Evolutionary conservation across 2,888 invertebrate genomes (phyloP).

Genomic region (Lepidonotus clava): DNA sequence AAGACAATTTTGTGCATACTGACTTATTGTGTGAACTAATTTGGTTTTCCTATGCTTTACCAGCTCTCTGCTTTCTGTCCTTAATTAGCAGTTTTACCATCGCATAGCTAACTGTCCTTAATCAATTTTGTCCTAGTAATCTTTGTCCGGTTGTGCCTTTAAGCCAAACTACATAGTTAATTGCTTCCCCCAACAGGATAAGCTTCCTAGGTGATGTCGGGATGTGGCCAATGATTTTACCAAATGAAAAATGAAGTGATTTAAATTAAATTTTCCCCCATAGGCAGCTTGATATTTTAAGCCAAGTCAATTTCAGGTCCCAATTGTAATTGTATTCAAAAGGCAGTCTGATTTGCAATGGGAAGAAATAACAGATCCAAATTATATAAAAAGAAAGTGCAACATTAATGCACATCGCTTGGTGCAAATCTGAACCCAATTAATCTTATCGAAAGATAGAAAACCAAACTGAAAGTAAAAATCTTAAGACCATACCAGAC

Average conservation of each 20-base stretch:
- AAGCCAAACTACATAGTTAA: background rate
- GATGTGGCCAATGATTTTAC: background rate
- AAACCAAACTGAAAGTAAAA: no score
- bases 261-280: background rate
- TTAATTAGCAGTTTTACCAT: background rate
- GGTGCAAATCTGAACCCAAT: no score
- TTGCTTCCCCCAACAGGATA: constrained; percentile 21
- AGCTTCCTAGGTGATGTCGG: background rate
- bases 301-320: constrained; percentile 15
- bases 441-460: no score
- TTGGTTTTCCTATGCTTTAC: background rate
- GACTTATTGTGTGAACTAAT: constrained; percentile 8
- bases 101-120: background rate
- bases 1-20: background rate
- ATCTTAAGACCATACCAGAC: no score
- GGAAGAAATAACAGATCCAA: no score
- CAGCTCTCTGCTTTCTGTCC: background rate
- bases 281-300: background rate
- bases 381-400: no score
- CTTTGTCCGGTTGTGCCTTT: background rate
- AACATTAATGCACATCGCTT: no score
- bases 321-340: no score
- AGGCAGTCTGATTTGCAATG: no score
- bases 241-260: constrained; percentile 6
- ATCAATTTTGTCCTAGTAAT: background rate